phyloP scores from a whole-genome alignment of 2,797 vertebrate genomes.

The Sternotherus odoratus region DNA sequence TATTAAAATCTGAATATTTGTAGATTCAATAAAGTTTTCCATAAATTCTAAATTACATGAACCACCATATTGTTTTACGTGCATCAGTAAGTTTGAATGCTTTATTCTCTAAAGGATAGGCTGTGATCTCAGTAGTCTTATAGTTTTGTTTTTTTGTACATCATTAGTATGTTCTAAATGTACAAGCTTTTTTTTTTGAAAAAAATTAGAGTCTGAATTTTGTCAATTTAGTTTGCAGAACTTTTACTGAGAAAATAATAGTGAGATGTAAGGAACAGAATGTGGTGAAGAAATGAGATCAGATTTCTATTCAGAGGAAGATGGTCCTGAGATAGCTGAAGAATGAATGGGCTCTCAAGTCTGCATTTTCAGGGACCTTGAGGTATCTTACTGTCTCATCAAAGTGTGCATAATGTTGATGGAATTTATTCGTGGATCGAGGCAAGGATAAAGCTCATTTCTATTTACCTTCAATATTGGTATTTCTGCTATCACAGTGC shows the following conservation, averaged over 20 bases:
- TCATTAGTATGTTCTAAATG: background rate
- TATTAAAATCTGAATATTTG: no score
- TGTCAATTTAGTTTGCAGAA: background rate
- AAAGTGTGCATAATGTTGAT: background rate
- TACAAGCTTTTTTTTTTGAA: background rate
- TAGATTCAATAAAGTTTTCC: no score
- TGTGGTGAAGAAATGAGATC: background rate
- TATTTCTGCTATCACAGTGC: background rate
- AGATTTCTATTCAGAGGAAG: background rate
- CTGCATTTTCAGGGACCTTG: background rate
- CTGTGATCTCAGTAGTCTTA: background rate
- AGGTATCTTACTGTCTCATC: background rate
- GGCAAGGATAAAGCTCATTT: background rate
- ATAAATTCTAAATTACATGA: no score
- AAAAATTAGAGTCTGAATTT: background rate
- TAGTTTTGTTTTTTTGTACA: no score
- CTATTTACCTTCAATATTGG: background rate
- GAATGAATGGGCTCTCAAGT: background rate
- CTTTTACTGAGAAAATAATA: background rate
- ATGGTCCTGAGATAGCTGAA: background rate
- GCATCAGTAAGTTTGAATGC: background rate
- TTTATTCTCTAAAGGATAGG: accelerated
- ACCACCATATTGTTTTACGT: background rate
- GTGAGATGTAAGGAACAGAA: background rate
- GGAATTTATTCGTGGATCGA: background rate